Conservation (phyloP, 2,888 invertebrate genomes). For the Hypomecis punctinalis region DNA sequence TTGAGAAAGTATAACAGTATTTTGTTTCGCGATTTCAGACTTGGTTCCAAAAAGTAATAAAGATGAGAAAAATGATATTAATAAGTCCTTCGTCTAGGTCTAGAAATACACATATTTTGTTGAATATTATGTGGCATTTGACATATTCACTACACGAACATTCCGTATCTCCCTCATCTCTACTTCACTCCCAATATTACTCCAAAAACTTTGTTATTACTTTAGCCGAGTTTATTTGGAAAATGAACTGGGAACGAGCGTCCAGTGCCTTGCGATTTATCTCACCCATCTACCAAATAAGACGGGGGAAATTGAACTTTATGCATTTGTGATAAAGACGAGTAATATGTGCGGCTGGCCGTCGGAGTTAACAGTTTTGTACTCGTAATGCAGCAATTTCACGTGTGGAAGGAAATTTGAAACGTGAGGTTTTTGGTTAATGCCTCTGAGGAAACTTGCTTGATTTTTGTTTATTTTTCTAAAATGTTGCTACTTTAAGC, state of each 20-base stretch:
- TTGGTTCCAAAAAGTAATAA: too few relatives aligned
- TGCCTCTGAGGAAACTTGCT: slow-evolving; percentile 8
- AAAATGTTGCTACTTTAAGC: background rate
- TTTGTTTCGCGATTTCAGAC: too few relatives aligned
- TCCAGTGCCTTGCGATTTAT: slow-evolving; percentile 69
- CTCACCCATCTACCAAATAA: slow-evolving; percentile 50
- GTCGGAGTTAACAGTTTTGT: slow-evolving; percentile 28
- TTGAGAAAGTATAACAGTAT: too few relatives aligned
- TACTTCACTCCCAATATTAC: slow-evolving; percentile 59
- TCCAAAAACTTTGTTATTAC: slow-evolving; percentile 75
- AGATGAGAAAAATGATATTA: too few relatives aligned
- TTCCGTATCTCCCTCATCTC: slow-evolving; percentile 47
- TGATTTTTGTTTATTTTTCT: slow-evolving; percentile 7
- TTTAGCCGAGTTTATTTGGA: slow-evolving; percentile 74
- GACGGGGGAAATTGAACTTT: slow-evolving; percentile 50
- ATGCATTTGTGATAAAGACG: slow-evolving; percentile 24
- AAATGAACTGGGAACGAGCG: slow-evolving; percentile 75
- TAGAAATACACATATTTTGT: background rate
- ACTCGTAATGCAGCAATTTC: slow-evolving; percentile 23
- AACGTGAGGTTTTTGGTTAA: slow-evolving; percentile 20
- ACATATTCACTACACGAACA: slow-evolving; percentile 23
- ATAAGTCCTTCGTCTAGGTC: background rate
- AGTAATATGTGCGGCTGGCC: background rate
- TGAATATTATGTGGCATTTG: background rate
- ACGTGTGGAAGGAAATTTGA: slow-evolving; percentile 21